Evolutionary conservation across 2,113 vertebrate species (phyloP).

Genomic region (Melierax canorus): DNA sequence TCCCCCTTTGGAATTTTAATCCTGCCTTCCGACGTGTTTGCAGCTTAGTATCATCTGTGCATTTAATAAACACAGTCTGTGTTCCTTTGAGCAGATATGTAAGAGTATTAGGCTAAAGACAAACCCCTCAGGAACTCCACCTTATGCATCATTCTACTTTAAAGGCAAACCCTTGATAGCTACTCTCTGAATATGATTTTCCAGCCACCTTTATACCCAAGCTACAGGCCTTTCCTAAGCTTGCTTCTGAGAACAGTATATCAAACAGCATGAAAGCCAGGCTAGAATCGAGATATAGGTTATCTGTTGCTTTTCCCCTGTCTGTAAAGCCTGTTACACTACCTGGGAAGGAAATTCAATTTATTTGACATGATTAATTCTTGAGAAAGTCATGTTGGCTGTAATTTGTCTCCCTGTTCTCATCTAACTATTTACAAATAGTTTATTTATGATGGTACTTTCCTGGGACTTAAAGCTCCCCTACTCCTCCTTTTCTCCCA

Average conservation of each 20-base stretch:
- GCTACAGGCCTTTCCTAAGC: not conserved
- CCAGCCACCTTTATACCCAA: not conserved
- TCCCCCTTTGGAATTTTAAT: not conserved
- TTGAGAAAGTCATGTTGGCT: not conserved
- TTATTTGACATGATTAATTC: constrained; percentile 1
- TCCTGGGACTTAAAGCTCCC: not conserved
- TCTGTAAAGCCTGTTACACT: not conserved
- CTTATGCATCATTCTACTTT: not conserved
- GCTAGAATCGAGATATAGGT: not conserved
- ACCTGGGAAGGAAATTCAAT: not conserved
- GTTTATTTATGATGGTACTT: not conserved
- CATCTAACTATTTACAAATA: not conserved
- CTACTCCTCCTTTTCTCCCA: not conserved
- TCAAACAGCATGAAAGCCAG: not conserved
- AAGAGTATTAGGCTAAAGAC: not conserved
- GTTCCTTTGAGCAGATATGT: not conserved
- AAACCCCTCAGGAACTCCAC: not conserved
- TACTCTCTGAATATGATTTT: not conserved
- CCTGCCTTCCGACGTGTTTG: not conserved
- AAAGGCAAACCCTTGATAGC: not conserved
- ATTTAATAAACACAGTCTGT: not conserved
- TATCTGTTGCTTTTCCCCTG: not conserved
- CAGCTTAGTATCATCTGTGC: not conserved
- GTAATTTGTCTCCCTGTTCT: not conserved
- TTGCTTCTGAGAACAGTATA: not conserved